A percentile compares a stretch with the other conserved stretches of the same genome.
Evolutionary conservation across 2,888 invertebrate species (phyloP).

Genomic region (Kuschelorhynchus macadamiae): DNA sequence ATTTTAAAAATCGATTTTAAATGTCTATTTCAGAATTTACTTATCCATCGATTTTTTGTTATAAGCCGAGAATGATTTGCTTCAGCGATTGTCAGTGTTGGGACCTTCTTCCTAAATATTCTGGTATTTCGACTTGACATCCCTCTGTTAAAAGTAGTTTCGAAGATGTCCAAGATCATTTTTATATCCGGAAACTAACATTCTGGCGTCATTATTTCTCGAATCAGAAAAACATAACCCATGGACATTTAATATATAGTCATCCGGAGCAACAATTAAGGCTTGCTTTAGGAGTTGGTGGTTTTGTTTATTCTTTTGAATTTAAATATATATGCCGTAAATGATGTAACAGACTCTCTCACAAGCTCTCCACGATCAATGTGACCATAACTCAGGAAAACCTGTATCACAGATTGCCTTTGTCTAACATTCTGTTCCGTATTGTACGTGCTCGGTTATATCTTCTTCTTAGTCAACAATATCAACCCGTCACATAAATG

Average conservation of each 20-base stretch:
- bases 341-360: too few relatives aligned
- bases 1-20: background rate
- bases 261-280: background rate
- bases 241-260: background rate
- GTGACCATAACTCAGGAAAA: too few relatives aligned
- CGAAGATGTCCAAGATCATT: too few relatives aligned
- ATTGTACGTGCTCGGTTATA: too few relatives aligned
- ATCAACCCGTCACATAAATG: too few relatives aligned
- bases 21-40: background rate
- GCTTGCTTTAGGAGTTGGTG: background rate
- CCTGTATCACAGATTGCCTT: too few relatives aligned
- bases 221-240: background rate
- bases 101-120: background rate
- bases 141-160: too few relatives aligned
- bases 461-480: too few relatives aligned
- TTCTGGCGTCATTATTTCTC: too few relatives aligned
- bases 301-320: background rate
- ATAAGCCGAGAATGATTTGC: conserved; percentile 3
- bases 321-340: background rate
- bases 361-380: too few relatives aligned
- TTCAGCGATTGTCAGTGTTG: background rate
- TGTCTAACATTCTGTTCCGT: too few relatives aligned
- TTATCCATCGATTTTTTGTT: background rate
- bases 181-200: too few relatives aligned
- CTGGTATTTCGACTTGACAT: background rate